phyloP scores from a whole-genome alignment of 1,140 invertebrate genomes.

The Phymorhynchus buccinoides region DNA sequence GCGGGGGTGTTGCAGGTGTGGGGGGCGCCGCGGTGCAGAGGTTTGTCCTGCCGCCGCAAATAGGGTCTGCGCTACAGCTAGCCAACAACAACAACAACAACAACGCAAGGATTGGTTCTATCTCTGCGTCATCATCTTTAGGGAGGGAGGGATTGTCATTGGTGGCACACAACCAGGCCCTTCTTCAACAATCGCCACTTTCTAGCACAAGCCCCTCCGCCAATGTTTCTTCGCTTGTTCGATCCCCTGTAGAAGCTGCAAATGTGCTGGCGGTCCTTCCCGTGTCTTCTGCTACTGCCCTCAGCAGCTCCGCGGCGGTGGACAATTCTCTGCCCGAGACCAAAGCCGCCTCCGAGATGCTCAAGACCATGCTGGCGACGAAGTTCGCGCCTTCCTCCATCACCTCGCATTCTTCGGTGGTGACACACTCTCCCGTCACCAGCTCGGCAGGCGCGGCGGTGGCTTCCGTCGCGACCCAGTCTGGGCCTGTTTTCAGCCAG shows the following conservation, averaged over 20 bases:
- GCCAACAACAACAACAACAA: background rate
- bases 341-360: slow-evolving; percentile 10
- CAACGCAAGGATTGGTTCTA: too few relatives aligned
- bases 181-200: background rate
- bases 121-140: background rate
- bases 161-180: background rate
- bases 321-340: background rate
- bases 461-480: background rate
- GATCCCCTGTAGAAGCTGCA: background rate
- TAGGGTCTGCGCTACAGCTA: background rate
- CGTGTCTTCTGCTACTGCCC: background rate
- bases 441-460: background rate
- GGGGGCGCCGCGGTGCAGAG: background rate
- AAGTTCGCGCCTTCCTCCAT: background rate
- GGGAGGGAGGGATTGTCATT: background rate
- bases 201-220: background rate
- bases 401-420: background rate
- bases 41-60: background rate
- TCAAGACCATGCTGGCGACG: slow-evolving; percentile 33
- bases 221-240: background rate
- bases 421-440: background rate
- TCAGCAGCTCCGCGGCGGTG: background rate
- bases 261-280: background rate
- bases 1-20: slow-evolving; percentile 9
- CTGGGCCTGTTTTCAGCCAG: background rate